Percentiles rank a stretch among this genome's conserved stretches.
Evolutionary conservation across 2,797 vertebrate species (phyloP).

Genomic region (Schizopygopsis pylzovi): DNA sequence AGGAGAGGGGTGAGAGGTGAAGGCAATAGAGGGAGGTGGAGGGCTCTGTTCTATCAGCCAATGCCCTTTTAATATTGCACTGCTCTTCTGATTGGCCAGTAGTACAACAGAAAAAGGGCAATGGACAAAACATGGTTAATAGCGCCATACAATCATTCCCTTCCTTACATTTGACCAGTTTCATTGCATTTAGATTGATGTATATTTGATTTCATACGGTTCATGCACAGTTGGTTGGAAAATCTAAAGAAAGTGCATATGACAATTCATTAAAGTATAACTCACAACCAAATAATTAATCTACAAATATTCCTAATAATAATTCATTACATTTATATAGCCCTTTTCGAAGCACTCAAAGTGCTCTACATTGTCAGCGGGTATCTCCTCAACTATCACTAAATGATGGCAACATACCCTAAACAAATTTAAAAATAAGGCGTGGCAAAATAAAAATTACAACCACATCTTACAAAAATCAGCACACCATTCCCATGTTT

Average conservation of each 20-base stretch:
- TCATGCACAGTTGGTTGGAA: neutral
- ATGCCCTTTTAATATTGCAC: constrained; percentile 99
- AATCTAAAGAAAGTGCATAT: neutral
- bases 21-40: constrained; percentile 71
- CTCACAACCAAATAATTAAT: neutral
- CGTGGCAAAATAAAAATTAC: neutral
- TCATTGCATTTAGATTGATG: constrained; percentile 34
- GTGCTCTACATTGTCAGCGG: too few species aligned
- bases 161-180: constrained; percentile 18
- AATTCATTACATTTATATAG: too few species aligned
- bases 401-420: neutral
- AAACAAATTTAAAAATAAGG: neutral
- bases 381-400: neutral
- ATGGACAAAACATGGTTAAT: constrained; percentile 86
- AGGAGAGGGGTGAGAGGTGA: constrained; percentile 69
- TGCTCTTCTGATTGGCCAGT: constrained; percentile 95
- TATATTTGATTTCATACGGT: neutral
- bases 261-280: neutral
- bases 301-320: too few species aligned
- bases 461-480: neutral
- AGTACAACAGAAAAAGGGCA: constrained; percentile 99
- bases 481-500: neutral
- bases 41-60: constrained; percentile 86
- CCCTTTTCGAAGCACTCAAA: too few species aligned
- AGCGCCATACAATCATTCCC: constrained; percentile 54